phyloP scores from a whole-genome alignment of 2,113 vertebrate species.

The Brachionichthys hirsutus region DNA sequence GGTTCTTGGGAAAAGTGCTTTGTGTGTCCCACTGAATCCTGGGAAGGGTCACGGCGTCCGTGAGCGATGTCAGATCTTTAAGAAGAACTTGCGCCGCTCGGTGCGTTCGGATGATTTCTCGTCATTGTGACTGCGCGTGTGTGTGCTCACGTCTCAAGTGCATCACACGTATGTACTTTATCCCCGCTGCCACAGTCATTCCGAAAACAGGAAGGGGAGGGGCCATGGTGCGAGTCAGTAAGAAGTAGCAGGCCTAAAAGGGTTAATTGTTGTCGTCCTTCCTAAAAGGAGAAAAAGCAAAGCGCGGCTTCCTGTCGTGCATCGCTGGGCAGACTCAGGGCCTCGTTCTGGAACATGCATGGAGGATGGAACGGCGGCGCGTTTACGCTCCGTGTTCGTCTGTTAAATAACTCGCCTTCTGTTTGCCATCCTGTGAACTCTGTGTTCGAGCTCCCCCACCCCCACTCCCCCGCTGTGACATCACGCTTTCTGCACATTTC shows the following conservation, averaged over 20 bases:
- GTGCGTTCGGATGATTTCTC: slow-evolving; percentile 56
- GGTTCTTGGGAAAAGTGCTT: slow-evolving; percentile 95
- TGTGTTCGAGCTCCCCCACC: slow-evolving; percentile 23
- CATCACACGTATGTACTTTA: slow-evolving; percentile 19
- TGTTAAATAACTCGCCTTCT: slow-evolving; percentile 15
- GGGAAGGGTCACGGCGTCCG: slow-evolving; percentile 98
- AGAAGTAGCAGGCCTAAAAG: slow-evolving; percentile 39
- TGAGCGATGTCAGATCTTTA: slow-evolving; percentile 89
- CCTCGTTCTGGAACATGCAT: slow-evolving; percentile 18
- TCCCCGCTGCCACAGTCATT: slow-evolving; percentile 11
- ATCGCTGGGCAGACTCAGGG: slow-evolving; percentile 42
- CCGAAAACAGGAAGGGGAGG: slow-evolving; percentile 41
- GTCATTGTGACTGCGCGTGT: slow-evolving; percentile 24
- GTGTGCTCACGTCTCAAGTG: slow-evolving; percentile 33
- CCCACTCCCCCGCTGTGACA: neutral
- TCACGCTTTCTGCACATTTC: slow-evolving; percentile 9
- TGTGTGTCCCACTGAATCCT: slow-evolving; percentile 92
- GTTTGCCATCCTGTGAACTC: slow-evolving; percentile 40
- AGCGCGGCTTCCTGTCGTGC: slow-evolving; percentile 56
- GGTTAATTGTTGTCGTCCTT: slow-evolving; percentile 58
- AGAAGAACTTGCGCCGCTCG: slow-evolving; percentile 81
- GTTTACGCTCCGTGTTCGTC: slow-evolving; percentile 4
- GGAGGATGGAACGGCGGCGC: neutral
- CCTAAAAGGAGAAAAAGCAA: slow-evolving; percentile 4
- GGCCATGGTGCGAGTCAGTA: slow-evolving; percentile 30